Base-by-base conservation (phyloP, 2,888 invertebrate species). In the Agonopterix alstromeriana region DNA sequence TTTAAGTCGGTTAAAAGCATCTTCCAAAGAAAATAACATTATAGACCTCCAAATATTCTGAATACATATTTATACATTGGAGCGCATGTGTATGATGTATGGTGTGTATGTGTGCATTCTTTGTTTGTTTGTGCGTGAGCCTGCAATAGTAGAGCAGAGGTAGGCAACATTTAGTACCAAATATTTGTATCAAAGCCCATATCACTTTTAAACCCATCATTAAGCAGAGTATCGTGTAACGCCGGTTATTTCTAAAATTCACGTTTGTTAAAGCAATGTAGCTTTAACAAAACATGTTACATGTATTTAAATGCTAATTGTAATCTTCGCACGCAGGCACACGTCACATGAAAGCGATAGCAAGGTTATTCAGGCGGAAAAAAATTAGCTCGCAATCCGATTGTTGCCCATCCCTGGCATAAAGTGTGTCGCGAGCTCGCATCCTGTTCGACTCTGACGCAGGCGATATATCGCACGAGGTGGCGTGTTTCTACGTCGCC, bases 401-500 rank as follows among this genome's bases (percentile, higher is more conserved):
- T 50, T 57, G 49, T 45, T 51, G 27, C 27, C 27, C 27, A 27
- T 27, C 27, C 27, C 27, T 27, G 8, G 53, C 55, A 56, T 64
- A 60, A 76, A 73, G 75, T 79, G 66, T 80, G 78, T 73, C 78
- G 77, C 74, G 70, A 70, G 72, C 73, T 42, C 42, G 51, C 48
- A 51, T 51, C 51, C 51, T 51, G 51, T 46, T 51, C 46, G 45
- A 35, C 46, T 65, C 42, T 83, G 86, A 85, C 86, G 80, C 65
- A 27, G 27, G 17, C 67, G 17, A 17, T 17, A 80, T 73, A 84
- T 85, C 85, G 77, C 73, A 71, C 75, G 87, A 87, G 81, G 74
- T 73, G 72, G 68, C 71, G 74, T 63, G 72, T 57, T 61, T 55
- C 76, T 66, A 77, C 83, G 83, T 81, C 65, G 78, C 58, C 66